Conservation (phyloP, 2,113 vertebrate species). For the Clarias macrocephalus region DNA sequence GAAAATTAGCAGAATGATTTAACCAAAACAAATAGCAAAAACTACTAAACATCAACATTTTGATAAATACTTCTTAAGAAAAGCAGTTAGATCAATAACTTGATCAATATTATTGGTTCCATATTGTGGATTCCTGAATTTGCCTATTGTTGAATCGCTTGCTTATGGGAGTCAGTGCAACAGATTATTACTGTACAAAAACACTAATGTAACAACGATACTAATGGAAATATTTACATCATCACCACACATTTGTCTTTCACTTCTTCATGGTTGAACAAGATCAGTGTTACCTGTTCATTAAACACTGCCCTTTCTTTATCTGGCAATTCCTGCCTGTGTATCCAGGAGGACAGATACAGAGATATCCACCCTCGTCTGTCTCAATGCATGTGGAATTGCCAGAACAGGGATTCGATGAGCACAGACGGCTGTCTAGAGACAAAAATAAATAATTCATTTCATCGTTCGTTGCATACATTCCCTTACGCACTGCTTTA, state of each 20-base stretch:
- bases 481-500: background rate
- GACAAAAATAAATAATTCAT: background rate
- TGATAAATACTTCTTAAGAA: background rate
- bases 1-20: background rate
- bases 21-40: background rate
- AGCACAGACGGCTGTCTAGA: slow-evolving; percentile 82
- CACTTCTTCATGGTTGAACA: background rate
- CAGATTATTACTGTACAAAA: background rate
- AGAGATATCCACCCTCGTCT: slow-evolving; percentile 79
- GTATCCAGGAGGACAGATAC: slow-evolving; percentile 80
- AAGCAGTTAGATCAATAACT: background rate
- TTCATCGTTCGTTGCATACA: background rate
- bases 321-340: slow-evolving; percentile 78
- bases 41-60: background rate
- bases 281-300: slow-evolving; percentile 76
- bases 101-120: background rate
- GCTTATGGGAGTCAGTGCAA: background rate
- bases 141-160: background rate
- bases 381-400: slow-evolving; percentile 87
- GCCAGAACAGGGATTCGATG: slow-evolving; percentile 79
- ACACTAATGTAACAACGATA: background rate
- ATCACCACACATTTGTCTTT: background rate
- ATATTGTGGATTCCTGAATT: background rate
- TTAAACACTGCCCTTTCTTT: slow-evolving; percentile 77
- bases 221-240: background rate